Evolutionary conservation across 2,888 invertebrate species (phyloP), one percentile per base, ranked within the genome.

Genomic region (Philonicus albiceps): DNA sequence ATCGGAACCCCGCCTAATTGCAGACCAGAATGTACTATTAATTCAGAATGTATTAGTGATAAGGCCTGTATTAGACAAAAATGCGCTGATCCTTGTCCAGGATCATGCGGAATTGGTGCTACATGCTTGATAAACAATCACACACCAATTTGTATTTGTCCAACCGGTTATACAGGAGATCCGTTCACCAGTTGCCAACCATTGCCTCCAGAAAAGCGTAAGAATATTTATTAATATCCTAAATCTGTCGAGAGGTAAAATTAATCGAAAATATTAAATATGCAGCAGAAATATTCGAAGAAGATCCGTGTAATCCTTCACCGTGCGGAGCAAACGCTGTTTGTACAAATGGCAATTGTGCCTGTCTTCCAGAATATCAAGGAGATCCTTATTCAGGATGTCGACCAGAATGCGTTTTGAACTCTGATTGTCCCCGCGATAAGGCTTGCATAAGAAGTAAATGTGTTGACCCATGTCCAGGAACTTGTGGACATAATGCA

Each of bases 381-480:
- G 96, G 96, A 74, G 95, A 96, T 92, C 96, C 96, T 49, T 95
- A 95, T 90, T 91, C 93, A 37, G 95, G 95, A 30, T 96, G 96
- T 90, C 94, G 95, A 88, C 96, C 96, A 1, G 96, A 97, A 93
- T 97, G 97, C 90, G 93, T 96, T 27, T 93, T 95, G 22, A 97
- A 95, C 90, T 94, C 94, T 85, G 96, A 96, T 89, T 96, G 96
- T 91, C 90, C 94, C 0, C 90, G 93, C 87, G 93, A 95, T 89
- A 94, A 93, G 89, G 95, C 96, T 83, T 97, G 97, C 90, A 93
- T 95, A 49, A 93, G 94, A 89, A 95, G 95, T 90, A 96, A 96
- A 92, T 97, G 97, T 90, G 91, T 93, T 6, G 95, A 96, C 91
- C 96, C 96, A 19, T 96, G 96, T 89, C 94, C 94, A 34, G 95